These are phyloP conservation scores for Malacoctenus gilli DNA, from an alignment of 2,797 vertebrate species.

Conservation along the genomic window DNA sequence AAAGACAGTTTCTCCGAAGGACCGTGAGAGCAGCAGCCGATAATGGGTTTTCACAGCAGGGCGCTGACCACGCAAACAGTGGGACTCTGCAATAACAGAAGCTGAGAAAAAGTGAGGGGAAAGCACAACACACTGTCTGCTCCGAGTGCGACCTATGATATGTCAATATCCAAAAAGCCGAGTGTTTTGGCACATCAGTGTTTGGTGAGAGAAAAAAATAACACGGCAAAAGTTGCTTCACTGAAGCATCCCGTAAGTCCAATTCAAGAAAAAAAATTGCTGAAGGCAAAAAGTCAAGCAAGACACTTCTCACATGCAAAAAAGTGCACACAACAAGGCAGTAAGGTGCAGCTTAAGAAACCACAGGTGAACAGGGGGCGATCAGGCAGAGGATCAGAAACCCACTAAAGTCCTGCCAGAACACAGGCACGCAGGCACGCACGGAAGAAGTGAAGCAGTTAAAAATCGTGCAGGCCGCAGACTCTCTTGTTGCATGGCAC, in stretches of 20 bases:
- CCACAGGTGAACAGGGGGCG: conserved; percentile 39
- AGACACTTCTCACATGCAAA: conserved; percentile 60
- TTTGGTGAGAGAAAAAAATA: conserved; percentile 25
- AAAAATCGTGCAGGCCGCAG: conserved; percentile 44
- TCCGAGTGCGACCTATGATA: conserved; percentile 28
- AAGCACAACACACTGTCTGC: conserved; percentile 19
- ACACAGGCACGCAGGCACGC: background rate
- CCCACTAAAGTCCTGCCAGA: conserved; percentile 33
- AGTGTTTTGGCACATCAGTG: conserved; percentile 55
- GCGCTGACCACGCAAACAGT: conserved; percentile 47
- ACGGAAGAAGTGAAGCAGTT: conserved; percentile 5
- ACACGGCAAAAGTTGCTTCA: conserved; percentile 39
- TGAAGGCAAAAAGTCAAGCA: conserved; percentile 60
- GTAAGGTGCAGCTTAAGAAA: conserved; percentile 59
- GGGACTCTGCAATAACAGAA: conserved; percentile 33
- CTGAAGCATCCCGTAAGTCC: conserved; percentile 55
- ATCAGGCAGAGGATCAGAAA: conserved; percentile 53
- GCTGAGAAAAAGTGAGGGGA: conserved; percentile 21
- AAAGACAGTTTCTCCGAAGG: conserved; percentile 8
- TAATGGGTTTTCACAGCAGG: conserved; percentile 45
- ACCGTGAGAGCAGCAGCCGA: conserved; percentile 41
- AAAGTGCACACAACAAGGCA: conserved; percentile 46
- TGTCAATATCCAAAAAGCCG: conserved; percentile 10
- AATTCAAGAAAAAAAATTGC: conserved; percentile 34
- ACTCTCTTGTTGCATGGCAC: conserved; percentile 14